Conservation (phyloP, 92 coral and sea anemone genomes). For the Galaxea fascicularis region DNA sequence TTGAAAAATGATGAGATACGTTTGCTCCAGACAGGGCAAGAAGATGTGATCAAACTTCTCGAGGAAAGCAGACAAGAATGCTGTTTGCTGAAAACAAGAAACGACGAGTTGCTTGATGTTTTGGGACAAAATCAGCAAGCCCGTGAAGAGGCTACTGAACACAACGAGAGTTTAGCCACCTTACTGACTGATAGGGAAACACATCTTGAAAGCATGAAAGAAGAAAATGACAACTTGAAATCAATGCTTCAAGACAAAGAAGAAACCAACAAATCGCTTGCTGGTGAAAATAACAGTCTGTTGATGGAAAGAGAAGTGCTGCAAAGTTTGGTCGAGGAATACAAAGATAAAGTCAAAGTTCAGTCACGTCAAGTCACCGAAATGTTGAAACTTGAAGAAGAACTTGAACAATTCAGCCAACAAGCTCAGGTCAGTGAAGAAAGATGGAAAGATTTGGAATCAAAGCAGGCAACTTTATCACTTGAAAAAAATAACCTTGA, state of each 20-base stretch:
- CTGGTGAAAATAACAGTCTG: conserved; percentile 68
- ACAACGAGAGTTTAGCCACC: conserved; percentile 53
- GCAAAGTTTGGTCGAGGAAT: conserved; percentile 64
- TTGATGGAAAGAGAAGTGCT: conserved; percentile 72
- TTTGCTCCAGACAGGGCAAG: conserved; percentile 77
- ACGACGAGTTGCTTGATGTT: conserved; percentile 73
- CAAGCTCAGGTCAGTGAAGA: conserved; percentile 61
- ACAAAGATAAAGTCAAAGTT: conserved; percentile 63
- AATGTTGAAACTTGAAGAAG: conserved; percentile 63
- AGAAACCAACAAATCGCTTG: conserved; percentile 57
- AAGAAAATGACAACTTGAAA: conserved; percentile 68
- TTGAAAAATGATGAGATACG: conserved; percentile 70
- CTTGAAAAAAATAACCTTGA: conserved; percentile 75
- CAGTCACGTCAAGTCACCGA: conserved; percentile 56
- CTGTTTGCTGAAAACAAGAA: conserved; percentile 48
- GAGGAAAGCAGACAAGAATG: conserved; percentile 83
- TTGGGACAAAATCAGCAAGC: conserved; percentile 75
- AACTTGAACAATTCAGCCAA: conserved; percentile 70
- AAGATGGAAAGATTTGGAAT: conserved; percentile 66
- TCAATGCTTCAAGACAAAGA: conserved; percentile 72
- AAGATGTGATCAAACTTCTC: conserved; percentile 70
- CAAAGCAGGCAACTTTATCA: conserved; percentile 53
- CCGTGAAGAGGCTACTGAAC: conserved; percentile 57
- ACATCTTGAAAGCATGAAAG: conserved; percentile 60
- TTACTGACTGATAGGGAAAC: conserved; percentile 60